Evolutionary conservation across 2,888 invertebrate species (phyloP).

Genomic region (Enchytraeus crypticus): DNA sequence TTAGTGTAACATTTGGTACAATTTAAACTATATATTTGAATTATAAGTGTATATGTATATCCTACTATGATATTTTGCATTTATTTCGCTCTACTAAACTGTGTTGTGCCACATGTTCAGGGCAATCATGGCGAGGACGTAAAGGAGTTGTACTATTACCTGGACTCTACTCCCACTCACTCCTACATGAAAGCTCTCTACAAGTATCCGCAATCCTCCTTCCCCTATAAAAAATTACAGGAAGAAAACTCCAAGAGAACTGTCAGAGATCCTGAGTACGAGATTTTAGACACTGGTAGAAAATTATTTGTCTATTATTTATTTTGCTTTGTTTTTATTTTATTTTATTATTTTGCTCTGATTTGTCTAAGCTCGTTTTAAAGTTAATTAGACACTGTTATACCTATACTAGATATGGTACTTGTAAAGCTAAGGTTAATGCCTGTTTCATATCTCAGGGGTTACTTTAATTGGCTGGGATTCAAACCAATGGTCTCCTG

Average conservation of each 20-base stretch:
- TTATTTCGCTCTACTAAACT: too few species aligned
- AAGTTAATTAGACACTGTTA: not conserved
- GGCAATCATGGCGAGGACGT: slow-evolving; percentile 51
- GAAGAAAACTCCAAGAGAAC: slow-evolving; percentile 32
- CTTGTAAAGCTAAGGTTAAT: not conserved
- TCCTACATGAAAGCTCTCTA: slow-evolving; percentile 47
- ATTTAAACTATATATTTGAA: too few species aligned
- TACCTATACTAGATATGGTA: not conserved
- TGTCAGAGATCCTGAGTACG: slow-evolving; percentile 38
- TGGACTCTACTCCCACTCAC: slow-evolving; percentile 44
- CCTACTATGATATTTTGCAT: too few species aligned
- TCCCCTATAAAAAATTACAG: slow-evolving; percentile 40
- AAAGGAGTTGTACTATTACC: slow-evolving; percentile 47
- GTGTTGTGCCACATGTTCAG: too few species aligned
- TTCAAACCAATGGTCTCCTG: too few species aligned
- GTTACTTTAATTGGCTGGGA: too few species aligned
- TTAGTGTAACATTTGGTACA: too few species aligned
- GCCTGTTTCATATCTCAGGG: not conserved
- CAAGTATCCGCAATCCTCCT: slow-evolving; percentile 44
- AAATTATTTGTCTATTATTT: not conserved
- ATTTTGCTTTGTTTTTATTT: not conserved
- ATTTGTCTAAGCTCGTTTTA: not conserved
- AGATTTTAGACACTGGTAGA: slow-evolving; percentile 45
- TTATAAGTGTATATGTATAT: too few species aligned
- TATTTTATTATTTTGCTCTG: not conserved